A percentile compares a stretch with the other conserved stretches of the same genome.
These are phyloP conservation scores for Incurvaria masculella DNA, from an alignment of 2,888 invertebrate genomes.

Conservation along the genomic window DNA sequence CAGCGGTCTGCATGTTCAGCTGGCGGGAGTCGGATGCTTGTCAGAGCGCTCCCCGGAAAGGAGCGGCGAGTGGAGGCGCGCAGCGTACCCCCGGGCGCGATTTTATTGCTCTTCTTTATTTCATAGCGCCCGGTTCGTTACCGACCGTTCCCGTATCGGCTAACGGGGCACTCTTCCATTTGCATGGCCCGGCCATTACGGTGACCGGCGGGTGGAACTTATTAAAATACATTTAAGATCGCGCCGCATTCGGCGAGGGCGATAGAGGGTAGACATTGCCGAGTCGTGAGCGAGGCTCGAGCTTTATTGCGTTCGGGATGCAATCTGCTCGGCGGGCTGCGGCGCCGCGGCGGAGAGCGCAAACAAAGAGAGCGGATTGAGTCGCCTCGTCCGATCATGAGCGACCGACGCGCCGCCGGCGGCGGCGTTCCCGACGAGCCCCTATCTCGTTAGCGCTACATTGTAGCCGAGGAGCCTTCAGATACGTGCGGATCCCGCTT, in stretches of 20 bases:
- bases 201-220: slow-evolving; percentile 42
- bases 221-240: slow-evolving; percentile 52
- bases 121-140: slow-evolving; percentile 35
- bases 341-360: slow-evolving; percentile 20
- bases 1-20: too few relatives aligned
- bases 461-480: slow-evolving; percentile 22
- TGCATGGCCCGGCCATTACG: slow-evolving; percentile 48
- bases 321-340: slow-evolving; percentile 26
- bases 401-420: slow-evolving; percentile 18
- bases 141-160: slow-evolving; percentile 31
- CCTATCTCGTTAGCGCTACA: slow-evolving; percentile 36
- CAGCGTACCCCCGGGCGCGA: background rate
- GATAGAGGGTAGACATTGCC: slow-evolving; percentile 46
- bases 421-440: slow-evolving; percentile 24
- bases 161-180: slow-evolving; percentile 43
- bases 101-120: slow-evolving; percentile 48
- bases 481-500: background rate
- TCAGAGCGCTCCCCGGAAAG: background rate
- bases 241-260: slow-evolving; percentile 36
- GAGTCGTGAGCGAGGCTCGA: slow-evolving; percentile 46
- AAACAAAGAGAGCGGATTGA: slow-evolving; percentile 41
- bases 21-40: background rate
- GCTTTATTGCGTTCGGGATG: slow-evolving; percentile 49
- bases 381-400: slow-evolving; percentile 29
- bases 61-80: too few relatives aligned